phyloP scores from a whole-genome alignment of 2,797 vertebrate species.

The Telmatherina bonti region DNA sequence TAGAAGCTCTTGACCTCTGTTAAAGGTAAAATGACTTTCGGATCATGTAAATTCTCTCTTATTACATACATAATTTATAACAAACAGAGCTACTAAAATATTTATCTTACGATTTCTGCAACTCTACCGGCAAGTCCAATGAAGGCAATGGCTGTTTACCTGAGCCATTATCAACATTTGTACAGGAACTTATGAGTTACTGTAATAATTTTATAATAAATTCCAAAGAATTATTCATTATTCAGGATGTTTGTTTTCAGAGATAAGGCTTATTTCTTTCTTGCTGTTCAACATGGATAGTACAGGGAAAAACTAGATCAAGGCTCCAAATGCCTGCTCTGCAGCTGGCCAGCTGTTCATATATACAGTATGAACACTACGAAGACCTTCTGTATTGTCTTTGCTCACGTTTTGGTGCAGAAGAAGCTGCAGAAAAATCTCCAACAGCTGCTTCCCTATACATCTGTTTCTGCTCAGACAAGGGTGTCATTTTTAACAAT shows the following conservation, averaged over 20 bases:
- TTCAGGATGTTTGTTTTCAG: neutral
- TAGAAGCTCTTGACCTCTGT: constrained; percentile 2
- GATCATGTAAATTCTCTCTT: constrained; percentile 14
- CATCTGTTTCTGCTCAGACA: constrained; percentile 41
- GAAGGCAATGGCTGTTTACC: constrained; percentile 10
- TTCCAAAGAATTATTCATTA: neutral
- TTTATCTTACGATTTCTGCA: neutral
- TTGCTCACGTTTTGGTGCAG: constrained; percentile 25
- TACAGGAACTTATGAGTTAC: neutral
- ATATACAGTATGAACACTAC: constrained; percentile 6
- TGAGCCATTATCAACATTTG: constrained; percentile 8
- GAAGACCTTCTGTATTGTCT: constrained; percentile 20
- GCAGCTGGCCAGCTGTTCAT: constrained; percentile 34
- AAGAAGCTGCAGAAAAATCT: constrained; percentile 18
- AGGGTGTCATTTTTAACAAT: constrained; percentile 24
- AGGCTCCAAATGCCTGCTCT: neutral
- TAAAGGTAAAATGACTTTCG: constrained; percentile 1
- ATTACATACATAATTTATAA: constrained; percentile 5
- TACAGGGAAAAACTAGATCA: neutral
- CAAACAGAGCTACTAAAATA: neutral
- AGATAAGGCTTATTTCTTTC: neutral
- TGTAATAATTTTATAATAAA: constrained; percentile 10
- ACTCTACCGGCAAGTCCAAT: neutral
- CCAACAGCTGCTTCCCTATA: constrained; percentile 39
- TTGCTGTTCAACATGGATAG: too few relatives aligned